Percentiles rank a stretch among this genome's conserved stretches.
Conservation (phyloP, 1,140 invertebrate species). For the Ips nitidus region DNA sequence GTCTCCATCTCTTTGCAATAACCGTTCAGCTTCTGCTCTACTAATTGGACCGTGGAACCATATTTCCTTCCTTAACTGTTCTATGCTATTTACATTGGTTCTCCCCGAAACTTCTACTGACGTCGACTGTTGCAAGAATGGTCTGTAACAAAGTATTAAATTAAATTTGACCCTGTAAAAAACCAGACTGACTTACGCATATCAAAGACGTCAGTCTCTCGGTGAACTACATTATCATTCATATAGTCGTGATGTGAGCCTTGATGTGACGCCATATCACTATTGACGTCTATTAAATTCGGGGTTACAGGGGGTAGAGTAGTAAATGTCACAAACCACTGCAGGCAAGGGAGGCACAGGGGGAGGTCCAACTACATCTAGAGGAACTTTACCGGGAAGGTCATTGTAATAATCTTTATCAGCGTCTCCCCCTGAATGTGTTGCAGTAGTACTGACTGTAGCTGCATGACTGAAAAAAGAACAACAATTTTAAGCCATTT, state of each 20-base stretch:
- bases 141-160: slow-evolving; percentile 57
- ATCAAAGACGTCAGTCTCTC: slow-evolving; percentile 84
- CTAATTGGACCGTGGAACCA: slow-evolving; percentile 91
- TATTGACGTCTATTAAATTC: slow-evolving; percentile 73
- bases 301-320: slow-evolving; percentile 51
- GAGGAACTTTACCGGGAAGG: slow-evolving; percentile 92
- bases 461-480: slow-evolving; percentile 38
- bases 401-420: slow-evolving; percentile 98
- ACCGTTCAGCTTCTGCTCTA: slow-evolving; percentile 76
- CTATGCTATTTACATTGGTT: slow-evolving; percentile 59
- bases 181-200: slow-evolving; percentile 72
- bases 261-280: slow-evolving; percentile 56
- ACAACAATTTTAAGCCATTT: neutral
- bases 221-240: slow-evolving; percentile 62
- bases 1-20: slow-evolving; percentile 81
- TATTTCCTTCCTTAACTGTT: slow-evolving; percentile 72
- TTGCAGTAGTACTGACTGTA: slow-evolving; percentile 39
- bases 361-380: slow-evolving; percentile 69
- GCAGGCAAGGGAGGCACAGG: slow-evolving; percentile 65
- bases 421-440: slow-evolving; percentile 55
- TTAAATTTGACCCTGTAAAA: neutral
- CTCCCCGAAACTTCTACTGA: slow-evolving; percentile 52
- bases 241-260: slow-evolving; percentile 70
- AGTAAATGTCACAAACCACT: slow-evolving; percentile 51
- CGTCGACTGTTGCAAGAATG: slow-evolving; percentile 64